phyloP scores from a whole-genome alignment of 1,140 invertebrate genomes.

The Coboldia fuscipes region DNA sequence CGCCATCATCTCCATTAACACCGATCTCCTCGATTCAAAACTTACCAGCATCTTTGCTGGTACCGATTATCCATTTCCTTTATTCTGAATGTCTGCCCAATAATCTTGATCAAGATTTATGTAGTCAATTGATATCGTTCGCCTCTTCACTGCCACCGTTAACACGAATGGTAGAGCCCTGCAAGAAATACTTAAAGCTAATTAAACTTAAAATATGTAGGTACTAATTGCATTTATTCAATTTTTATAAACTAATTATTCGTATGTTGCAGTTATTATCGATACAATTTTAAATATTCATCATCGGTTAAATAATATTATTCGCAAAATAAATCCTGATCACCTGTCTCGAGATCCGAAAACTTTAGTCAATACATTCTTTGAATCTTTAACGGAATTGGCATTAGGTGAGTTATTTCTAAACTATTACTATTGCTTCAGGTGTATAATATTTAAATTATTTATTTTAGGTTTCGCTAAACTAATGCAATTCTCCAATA shows the following conservation, averaged over 20 bases:
- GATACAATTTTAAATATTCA: slow-evolving; percentile 36
- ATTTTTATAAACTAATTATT: slow-evolving; percentile 2
- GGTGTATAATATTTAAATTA: neutral
- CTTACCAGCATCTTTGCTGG: slow-evolving; percentile 31
- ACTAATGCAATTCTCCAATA: slow-evolving; percentile 34
- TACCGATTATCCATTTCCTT: slow-evolving; percentile 34
- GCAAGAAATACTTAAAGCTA: slow-evolving; percentile 34
- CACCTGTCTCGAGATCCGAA: slow-evolving; percentile 25
- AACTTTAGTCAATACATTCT: slow-evolving; percentile 32
- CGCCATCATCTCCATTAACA: slow-evolving; percentile 16
- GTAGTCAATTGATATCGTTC: slow-evolving; percentile 27
- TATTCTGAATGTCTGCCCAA: slow-evolving; percentile 39
- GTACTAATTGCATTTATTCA: slow-evolving; percentile 7
- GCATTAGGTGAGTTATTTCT: slow-evolving; percentile 24
- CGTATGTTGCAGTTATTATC: slow-evolving; percentile 30
- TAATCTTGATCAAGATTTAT: slow-evolving; percentile 28
- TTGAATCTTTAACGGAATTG: slow-evolving; percentile 32
- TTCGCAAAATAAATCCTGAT: slow-evolving; percentile 25
- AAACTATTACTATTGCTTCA: no score
- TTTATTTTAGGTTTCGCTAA: slow-evolving; percentile 23
- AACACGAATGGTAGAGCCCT: slow-evolving; percentile 28
- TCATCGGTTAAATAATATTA: slow-evolving; percentile 29
- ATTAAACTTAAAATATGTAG: slow-evolving; percentile 39
- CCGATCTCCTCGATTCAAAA: slow-evolving; percentile 15
- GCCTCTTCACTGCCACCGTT: slow-evolving; percentile 26